Evolutionary conservation across 2,888 invertebrate genomes (phyloP), one percentile per base, ranked within the genome.

Genomic region (Therioaphis trifolii): DNA sequence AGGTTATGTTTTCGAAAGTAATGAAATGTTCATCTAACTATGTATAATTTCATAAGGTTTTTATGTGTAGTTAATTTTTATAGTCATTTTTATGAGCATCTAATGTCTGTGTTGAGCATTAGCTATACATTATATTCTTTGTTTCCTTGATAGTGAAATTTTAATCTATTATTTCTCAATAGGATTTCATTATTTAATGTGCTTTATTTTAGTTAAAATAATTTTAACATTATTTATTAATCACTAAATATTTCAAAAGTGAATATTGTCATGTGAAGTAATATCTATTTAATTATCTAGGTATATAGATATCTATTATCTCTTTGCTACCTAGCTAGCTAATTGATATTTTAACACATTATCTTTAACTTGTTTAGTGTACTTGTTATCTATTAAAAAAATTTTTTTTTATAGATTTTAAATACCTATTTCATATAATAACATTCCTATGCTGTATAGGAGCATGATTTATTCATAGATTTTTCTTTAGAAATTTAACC

Each of bases 381-480:
- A 55, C 46, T 66, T 77, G 49, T 77, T 77, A 77, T 77, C 77
- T 76, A 61, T 35, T 46, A 21, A 55, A 43, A 11, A 43, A 75
- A 43, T 58, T 40, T 40, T 24, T 58, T 40, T 52, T 15, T 66
- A 24, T 66, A 11, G 18, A 52, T 27, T 78, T 61, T 27, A 58
- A 82, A 66, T 46, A 78, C 52, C 66, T 79, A 58, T 7, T 7
- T 21, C 18, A 14, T n/a, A 24, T 21, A 52, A 14, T n/a, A 24
- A 63, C 69, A 66, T 84, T 66, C 58, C 21, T 74, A 15, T 52
- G 18, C 14, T 27, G 18, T 18, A 52, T 52, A 7, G n/a, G 7
- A 18, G n/a, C 7, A 35, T 35, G 35, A 3, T 35, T 35, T 5
- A 35, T 35, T 35, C 3, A 5, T 21, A 52, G n/a, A 9, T 52